Conservation (phyloP, 2,113 vertebrate genomes). For the Oryzias celebensis region DNA sequence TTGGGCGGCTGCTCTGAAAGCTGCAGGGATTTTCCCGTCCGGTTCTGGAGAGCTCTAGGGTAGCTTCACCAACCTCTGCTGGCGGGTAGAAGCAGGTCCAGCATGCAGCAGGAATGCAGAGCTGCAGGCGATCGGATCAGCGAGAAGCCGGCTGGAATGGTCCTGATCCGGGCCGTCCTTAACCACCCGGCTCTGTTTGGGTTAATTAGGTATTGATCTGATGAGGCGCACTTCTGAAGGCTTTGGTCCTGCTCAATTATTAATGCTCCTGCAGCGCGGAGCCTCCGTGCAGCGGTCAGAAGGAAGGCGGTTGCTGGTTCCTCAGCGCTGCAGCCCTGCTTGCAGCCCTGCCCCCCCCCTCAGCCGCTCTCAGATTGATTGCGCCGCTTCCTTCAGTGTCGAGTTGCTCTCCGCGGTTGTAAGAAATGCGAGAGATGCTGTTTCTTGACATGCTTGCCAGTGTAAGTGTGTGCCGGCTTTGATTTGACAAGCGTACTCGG, state of each 20-base stretch:
- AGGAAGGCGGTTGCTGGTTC: slow-evolving; percentile 26
- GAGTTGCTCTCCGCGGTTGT: slow-evolving; percentile 6
- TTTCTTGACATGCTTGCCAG: neutral
- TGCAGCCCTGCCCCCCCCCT: slow-evolving; percentile 1
- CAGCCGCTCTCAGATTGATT: slow-evolving; percentile 24
- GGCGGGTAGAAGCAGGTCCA: no score
- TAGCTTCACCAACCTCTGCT: no score
- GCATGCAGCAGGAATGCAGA: no score
- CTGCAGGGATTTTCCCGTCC: no score
- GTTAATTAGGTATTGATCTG: slow-evolving; percentile 68
- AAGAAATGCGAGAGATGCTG: slow-evolving; percentile 24
- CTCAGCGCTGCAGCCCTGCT: neutral
- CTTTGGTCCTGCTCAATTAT: slow-evolving; percentile 67
- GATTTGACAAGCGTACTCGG: slow-evolving; percentile 20
- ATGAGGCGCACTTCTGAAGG: slow-evolving; percentile 36
- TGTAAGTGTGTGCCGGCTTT: slow-evolving; percentile 6
- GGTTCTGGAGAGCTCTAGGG: no score
- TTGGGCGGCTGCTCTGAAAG: no score
- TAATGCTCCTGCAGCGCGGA: slow-evolving; percentile 59
- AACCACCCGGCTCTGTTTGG: slow-evolving; percentile 16
- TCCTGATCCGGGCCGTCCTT: slow-evolving; percentile 4
- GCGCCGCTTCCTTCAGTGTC: slow-evolving; percentile 23
- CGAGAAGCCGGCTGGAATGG: neutral
- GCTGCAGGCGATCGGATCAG: no score
- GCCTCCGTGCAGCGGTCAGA: slow-evolving; percentile 38